Conservation (phyloP, 2,113 vertebrate genomes). For the Epinephelus cyanopodus region DNA sequence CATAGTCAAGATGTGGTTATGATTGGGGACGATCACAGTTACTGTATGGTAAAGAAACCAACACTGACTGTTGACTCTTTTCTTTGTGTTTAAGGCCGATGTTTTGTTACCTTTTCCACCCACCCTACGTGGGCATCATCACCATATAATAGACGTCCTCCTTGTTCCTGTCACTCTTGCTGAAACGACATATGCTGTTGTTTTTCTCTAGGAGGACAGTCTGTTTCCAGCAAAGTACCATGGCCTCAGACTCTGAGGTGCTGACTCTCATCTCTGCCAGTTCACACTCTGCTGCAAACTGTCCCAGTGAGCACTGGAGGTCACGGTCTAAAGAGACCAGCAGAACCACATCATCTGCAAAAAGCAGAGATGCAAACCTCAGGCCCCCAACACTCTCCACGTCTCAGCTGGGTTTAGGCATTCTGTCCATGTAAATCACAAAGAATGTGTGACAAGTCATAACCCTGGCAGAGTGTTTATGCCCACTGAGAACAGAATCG, state of each 20-base stretch:
- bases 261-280: not conserved
- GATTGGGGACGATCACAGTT: too few relatives aligned
- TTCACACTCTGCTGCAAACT: not conserved
- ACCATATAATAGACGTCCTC: not conserved
- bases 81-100: too few relatives aligned
- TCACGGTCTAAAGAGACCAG: not conserved
- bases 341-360: conserved; percentile 4
- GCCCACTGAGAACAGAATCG: not conserved
- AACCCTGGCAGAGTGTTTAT: not conserved
- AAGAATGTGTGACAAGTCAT: conserved; percentile 23
- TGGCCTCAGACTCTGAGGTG: not conserved
- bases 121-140: too few relatives aligned
- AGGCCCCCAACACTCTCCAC: not conserved
- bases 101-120: too few relatives aligned
- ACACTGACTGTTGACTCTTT: too few relatives aligned
- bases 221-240: not conserved
- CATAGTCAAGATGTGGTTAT: too few relatives aligned
- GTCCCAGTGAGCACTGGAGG: not conserved
- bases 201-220: not conserved
- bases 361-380: not conserved
- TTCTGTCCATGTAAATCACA: not conserved
- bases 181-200: not conserved
- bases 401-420: not conserved
- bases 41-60: too few relatives aligned
- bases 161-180: not conserved